These are phyloP conservation scores for Eremophila alpestris DNA, from an alignment of 2,797 vertebrate species.

Conservation along the genomic window DNA sequence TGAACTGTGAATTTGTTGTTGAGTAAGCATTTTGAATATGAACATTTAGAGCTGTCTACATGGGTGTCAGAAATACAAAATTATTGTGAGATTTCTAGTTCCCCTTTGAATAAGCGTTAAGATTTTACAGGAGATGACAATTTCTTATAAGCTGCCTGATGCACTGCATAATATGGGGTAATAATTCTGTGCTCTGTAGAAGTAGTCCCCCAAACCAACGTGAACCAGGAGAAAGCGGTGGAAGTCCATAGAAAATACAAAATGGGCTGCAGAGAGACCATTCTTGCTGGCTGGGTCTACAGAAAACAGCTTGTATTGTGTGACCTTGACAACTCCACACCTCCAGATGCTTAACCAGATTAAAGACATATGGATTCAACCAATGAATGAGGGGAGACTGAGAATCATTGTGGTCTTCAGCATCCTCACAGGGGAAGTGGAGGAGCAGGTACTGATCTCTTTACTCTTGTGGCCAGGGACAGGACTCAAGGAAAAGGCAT, in stretches of 20 bases:
- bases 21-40: constrained; percentile 53
- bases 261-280: not conserved
- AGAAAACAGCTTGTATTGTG: not conserved
- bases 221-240: not conserved
- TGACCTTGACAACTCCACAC: not conserved
- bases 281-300: not conserved
- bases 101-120: constrained; percentile 31
- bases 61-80: constrained; percentile 38
- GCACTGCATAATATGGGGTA: not conserved
- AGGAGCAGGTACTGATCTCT: not conserved
- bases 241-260: not conserved
- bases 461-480: not conserved
- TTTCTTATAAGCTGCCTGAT: not conserved
- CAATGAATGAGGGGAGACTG: not conserved
- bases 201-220: not conserved
- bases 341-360: not conserved
- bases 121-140: constrained; percentile 22
- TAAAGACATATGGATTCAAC: not conserved
- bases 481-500: not conserved
- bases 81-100: constrained; percentile 38
- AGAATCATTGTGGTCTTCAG: not conserved
- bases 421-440: not conserved
- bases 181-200: not conserved
- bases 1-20: constrained; percentile 58
- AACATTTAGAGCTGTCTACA: constrained; percentile 57